Conservation (phyloP, 2,888 invertebrate species). For the Lissocephala sabroskyi region DNA sequence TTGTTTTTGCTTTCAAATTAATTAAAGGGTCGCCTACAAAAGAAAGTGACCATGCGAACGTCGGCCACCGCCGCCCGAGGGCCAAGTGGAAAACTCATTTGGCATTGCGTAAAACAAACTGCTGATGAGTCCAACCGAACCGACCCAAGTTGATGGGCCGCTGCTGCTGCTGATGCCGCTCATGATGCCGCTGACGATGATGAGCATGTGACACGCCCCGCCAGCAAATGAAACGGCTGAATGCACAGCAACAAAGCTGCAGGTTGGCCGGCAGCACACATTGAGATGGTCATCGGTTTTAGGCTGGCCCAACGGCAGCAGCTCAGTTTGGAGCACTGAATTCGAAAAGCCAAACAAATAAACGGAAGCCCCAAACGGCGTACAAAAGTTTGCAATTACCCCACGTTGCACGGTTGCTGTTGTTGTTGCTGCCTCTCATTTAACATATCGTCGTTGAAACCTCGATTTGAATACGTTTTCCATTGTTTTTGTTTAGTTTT, state of each 20-base stretch:
- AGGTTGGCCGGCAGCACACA: neutral
- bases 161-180: constrained; percentile 7
- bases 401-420: constrained; percentile 32
- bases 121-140: constrained; percentile 27
- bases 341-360: constrained; percentile 59
- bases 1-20: too few relatives aligned
- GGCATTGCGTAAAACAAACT: constrained; percentile 51
- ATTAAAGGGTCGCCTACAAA: constrained; percentile 35
- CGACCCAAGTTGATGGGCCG: too few relatives aligned
- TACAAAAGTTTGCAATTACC: constrained; percentile 47
- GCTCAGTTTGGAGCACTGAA: constrained; percentile 32
- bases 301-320: constrained; percentile 14
- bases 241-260: constrained; percentile 45
- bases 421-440: constrained; percentile 27
- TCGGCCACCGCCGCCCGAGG: constrained; percentile 13
- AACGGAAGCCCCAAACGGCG: constrained; percentile 52
- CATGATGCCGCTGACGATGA: constrained; percentile 28
- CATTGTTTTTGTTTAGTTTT: constrained; percentile 5
- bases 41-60: constrained; percentile 40
- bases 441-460: constrained; percentile 18
- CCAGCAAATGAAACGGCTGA: constrained; percentile 57
- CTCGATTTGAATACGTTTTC: neutral
- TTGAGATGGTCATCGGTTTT: constrained; percentile 48
- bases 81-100: constrained; percentile 8
- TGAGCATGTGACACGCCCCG: constrained; percentile 60